These are phyloP conservation scores for Seriola rivoliana DNA, from an alignment of 2,113 vertebrate genomes.

Conservation along the genomic window DNA sequence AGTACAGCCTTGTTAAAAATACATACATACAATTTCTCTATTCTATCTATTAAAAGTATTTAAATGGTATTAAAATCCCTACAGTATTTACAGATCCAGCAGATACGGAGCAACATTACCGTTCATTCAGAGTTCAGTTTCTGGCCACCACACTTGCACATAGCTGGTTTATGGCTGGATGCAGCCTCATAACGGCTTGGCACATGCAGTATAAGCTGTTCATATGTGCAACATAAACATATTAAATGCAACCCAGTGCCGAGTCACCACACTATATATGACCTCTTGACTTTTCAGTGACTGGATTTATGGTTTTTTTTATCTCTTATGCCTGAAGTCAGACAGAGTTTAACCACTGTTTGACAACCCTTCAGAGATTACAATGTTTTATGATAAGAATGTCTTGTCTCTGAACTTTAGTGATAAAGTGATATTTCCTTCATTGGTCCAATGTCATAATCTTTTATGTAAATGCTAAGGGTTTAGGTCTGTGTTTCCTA, in stretches of 20 bases:
- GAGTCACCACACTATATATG: neutral
- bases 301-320: conserved; percentile 6
- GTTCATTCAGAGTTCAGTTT: too few relatives aligned
- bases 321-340: conserved; percentile 26
- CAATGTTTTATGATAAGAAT: conserved; percentile 7
- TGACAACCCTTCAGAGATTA: neutral
- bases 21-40: too few relatives aligned
- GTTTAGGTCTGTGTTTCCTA: neutral
- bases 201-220: neutral
- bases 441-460: neutral
- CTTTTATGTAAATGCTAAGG: neutral
- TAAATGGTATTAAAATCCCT: too few relatives aligned
- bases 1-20: too few relatives aligned
- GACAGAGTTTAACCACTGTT: conserved; percentile 25
- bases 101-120: too few relatives aligned
- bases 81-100: too few relatives aligned
- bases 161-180: neutral
- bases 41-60: too few relatives aligned
- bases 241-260: neutral
- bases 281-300: conserved; percentile 27
- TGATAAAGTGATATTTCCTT: neutral
- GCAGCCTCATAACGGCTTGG: neutral
- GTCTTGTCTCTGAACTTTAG: neutral
- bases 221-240: neutral
- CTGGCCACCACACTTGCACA: too few relatives aligned